A percentile compares a stretch with the other conserved stretches of the same genome.
These are phyloP conservation scores for Notiomystis cincta DNA, from an alignment of 2,113 vertebrate species.

Conservation along the genomic window DNA sequence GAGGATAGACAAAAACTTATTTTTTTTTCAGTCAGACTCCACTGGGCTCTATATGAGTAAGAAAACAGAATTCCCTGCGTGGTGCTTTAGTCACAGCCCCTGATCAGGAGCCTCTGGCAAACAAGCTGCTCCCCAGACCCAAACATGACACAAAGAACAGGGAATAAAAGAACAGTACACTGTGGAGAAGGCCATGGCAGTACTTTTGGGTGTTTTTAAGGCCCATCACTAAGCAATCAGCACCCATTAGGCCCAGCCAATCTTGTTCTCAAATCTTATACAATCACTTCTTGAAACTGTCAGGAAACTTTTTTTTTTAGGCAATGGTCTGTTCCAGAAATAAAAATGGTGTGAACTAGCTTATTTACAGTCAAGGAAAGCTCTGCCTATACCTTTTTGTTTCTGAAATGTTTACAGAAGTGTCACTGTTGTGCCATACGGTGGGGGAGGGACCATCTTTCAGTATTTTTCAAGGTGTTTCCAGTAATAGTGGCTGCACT, in stretches of 20 bases:
- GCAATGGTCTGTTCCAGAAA: background rate
- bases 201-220: background rate
- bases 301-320: background rate
- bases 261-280: background rate
- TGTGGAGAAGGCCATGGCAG: background rate
- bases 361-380: background rate
- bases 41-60: background rate
- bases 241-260: background rate
- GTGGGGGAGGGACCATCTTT: background rate
- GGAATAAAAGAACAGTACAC: background rate
- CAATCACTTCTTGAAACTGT: background rate
- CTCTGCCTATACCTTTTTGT: background rate
- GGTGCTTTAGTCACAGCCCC: background rate
- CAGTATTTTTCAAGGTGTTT: background rate
- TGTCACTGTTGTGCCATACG: background rate
- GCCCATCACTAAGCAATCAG: background rate
- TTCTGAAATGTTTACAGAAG: background rate
- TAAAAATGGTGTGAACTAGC: background rate
- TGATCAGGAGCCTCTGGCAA: background rate
- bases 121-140: background rate
- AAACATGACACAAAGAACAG: background rate
- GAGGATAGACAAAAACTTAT: background rate
- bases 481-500: background rate
- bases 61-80: background rate
- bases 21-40: background rate